Evolutionary conservation across 2,888 invertebrate genomes (phyloP).

Genomic region (Phanerotoma sp.): DNA sequence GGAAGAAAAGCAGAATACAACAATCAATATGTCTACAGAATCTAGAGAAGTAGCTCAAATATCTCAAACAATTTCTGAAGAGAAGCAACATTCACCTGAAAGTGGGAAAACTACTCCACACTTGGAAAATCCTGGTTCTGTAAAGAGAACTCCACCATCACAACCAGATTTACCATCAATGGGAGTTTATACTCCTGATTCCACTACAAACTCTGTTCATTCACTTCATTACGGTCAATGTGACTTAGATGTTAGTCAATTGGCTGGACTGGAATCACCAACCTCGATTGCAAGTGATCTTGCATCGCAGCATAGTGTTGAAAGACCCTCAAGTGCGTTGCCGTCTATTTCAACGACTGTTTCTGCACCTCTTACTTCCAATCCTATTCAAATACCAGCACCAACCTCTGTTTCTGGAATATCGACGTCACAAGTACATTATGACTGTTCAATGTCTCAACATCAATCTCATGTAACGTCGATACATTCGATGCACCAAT

Average conservation of each 20-base stretch:
- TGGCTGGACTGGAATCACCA: conserved; percentile 80
- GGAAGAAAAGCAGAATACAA: conserved; percentile 37
- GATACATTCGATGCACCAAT: conserved; percentile 54
- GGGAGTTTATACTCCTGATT: conserved; percentile 85
- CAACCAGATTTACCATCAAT: conserved; percentile 72
- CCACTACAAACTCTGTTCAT: conserved; percentile 80
- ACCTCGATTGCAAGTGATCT: conserved; percentile 85
- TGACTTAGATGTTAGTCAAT: conserved; percentile 79
- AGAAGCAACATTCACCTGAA: conserved; percentile 53
- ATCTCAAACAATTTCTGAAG: conserved; percentile 45
- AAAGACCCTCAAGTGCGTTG: conserved; percentile 64
- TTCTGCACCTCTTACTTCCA: conserved; percentile 39
- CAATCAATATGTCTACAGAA: conserved; percentile 21
- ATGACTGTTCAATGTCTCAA: conserved; percentile 75
- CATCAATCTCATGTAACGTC: conserved; percentile 57
- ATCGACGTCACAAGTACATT: conserved; percentile 55
- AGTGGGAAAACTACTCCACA: conserved; percentile 58
- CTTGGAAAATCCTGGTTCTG: conserved; percentile 56
- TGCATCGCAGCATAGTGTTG: conserved; percentile 72
- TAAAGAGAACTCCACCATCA: conserved; percentile 60
- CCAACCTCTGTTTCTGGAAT: conserved; percentile 40
- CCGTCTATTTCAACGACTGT: conserved; percentile 54
- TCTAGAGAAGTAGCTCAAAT: conserved; percentile 35
- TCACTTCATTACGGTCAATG: conserved; percentile 78
- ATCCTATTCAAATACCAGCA: conserved; percentile 43